Evolutionary conservation across 2,113 vertebrate genomes (phyloP), one percentile per base, ranked within the genome.

Genomic region (Callorhinus ursinus): DNA sequence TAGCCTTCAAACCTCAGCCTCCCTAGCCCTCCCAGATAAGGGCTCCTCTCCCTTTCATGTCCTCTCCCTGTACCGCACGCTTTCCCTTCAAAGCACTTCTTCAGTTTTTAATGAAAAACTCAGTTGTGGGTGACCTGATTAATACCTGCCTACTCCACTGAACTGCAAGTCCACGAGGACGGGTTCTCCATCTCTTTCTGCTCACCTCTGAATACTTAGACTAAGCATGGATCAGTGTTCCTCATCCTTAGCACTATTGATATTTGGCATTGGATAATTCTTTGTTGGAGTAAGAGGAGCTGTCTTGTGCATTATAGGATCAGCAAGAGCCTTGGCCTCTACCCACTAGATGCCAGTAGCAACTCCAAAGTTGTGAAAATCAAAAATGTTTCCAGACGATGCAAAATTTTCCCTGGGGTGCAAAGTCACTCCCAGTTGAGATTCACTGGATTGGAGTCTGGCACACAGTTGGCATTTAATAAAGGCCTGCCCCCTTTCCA

Each of bases 131-230:
- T 13, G 24, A 36, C n/a, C 53, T 51, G 26, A 51, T 33, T 1
- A 13, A 55, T 8, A 33, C 26, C 49, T 24, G 10, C 8, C 39
- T 10, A 31, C 4, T 31, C 49, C 0, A 3, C 10, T 1, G 24
- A 81, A 4, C 39, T 59, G 19, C 15, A n/a, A 31, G 5, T 67
- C 61, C 4, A 12, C 0, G 0, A 93, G 15, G 39, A 24, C 15
- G 51, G 14, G 39, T 12, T 22, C 8, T 22, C 49, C 16, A 6
- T 89, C 51, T 36, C 14, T 15, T 51, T 36, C 11, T 39, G 46
- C 10, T 89, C 18, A 13, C 46, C 74, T 80, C 51, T 84, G 84
- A 80, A 36, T 24, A 33, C 55, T 33, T 74, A 55, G 61, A n/a
- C 14, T 39, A 53, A 11, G 26, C 28, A 4, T 3, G 18, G 36